Base-by-base conservation (phyloP, 2,797 vertebrate species). In the Ptychobarbus kaznakovi region DNA sequence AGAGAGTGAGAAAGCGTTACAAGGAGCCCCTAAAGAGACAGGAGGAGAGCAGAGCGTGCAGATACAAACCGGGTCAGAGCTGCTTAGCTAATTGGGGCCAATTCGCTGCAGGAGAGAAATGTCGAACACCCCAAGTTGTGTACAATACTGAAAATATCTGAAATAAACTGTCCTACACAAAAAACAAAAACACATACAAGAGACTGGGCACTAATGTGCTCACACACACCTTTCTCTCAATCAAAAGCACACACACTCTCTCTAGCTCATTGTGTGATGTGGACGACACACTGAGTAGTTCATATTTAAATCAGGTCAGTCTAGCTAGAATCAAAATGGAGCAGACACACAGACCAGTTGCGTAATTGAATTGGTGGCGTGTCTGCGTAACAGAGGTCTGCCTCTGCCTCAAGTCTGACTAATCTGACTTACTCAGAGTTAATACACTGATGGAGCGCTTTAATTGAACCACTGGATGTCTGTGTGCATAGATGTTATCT, bases 61-160 rank as follows among this genome's bases (percentile, higher is more conserved):
- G 94, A 99, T 99, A 99, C 98, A 99, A 99, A 99, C 98, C 97
- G 95, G 97, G 97, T 98, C 97, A 98, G 96, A 97, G 98, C 97
- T 97, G 98, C 97, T 99, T 99, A 99, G 97, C 98, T 99, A 99
- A 97, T 97, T 97, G 97, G 97, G 98, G 97, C 97, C 98, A 98
- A 99, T 97, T 96, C 97, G 98, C 98, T 99, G 98, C 97, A 97
- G 97, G 98, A 99, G 98, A 99, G 98, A 99, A 99, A 99, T 90
- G 97, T 98, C 98, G 97, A 98, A 99, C 97, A 99, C 97, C 98
- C 98, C 97, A 99, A 99, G 98, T 99, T 99, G 98, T 97, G 97
- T 98, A 99, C 98, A 97, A 98, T 97, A 98, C 95, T 92, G 93
- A 87, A 98, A 97, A 98, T 97, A 95, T 96, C 95, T 95, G 94